Conservation (phyloP, 2,888 invertebrate species). For the Teleiodes luculella region DNA sequence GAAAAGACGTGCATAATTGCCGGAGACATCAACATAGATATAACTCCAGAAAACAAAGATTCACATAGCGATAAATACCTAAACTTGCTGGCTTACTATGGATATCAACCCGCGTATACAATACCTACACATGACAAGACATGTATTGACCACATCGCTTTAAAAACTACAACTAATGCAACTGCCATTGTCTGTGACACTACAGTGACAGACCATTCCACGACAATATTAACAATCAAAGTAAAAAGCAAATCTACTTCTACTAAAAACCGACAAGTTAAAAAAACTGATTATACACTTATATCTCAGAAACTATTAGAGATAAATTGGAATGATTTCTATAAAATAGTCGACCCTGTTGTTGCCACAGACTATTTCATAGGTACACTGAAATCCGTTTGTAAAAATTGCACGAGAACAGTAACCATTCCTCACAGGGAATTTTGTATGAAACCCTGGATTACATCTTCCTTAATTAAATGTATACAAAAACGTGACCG, state of each 20-base stretch:
- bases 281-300: background rate
- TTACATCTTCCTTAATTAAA: background rate
- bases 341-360: background rate
- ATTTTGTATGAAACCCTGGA: background rate
- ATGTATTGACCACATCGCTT: background rate
- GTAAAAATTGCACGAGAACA: too few species aligned
- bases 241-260: too few species aligned
- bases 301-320: background rate
- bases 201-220: background rate
- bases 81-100: background rate
- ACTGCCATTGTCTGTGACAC: background rate
- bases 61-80: background rate
- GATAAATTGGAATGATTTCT: background rate
- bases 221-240: background rate
- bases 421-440: background rate
- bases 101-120: background rate
- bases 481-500: background rate
- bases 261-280: background rate
- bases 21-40: background rate
- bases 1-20: background rate
- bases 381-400: background rate
- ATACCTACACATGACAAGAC: background rate
- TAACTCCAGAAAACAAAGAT: background rate
- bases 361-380: background rate
- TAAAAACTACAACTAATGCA: background rate